phyloP scores from a whole-genome alignment of 2,888 invertebrate genomes.

The Druceiella hillmani region DNA sequence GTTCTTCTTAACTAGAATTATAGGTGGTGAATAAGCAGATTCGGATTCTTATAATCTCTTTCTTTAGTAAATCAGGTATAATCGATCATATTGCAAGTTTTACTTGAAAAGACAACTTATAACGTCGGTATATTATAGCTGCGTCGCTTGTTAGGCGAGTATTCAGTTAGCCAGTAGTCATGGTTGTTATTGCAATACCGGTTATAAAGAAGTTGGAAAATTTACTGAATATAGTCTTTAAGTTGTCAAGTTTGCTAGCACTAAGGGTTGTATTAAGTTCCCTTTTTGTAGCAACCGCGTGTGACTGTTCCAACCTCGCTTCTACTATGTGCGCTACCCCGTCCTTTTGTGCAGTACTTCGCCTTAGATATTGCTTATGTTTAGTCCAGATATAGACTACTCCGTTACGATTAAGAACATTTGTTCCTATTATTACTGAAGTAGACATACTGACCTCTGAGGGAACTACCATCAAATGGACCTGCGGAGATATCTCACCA shows the following conservation, averaged over 20 bases:
- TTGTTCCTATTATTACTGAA: background rate
- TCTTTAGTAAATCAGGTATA: background rate
- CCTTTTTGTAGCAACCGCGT: background rate
- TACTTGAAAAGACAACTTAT: background rate
- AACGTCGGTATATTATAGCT: background rate
- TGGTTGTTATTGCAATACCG: background rate
- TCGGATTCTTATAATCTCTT: background rate
- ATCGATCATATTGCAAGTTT: background rate
- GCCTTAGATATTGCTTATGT: background rate
- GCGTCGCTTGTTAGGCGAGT: background rate
- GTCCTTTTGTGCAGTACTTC: no score
- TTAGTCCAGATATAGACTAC: background rate
- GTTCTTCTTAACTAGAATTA: background rate
- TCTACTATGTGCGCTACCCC: no score
- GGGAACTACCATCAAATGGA: slow-evolving; percentile 4
- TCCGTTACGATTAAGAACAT: slow-evolving; percentile 2
- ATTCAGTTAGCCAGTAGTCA: background rate
- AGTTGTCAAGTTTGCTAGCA: background rate
- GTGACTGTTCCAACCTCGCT: background rate
- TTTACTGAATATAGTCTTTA: background rate
- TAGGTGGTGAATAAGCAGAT: background rate
- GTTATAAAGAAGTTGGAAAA: background rate
- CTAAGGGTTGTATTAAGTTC: background rate
- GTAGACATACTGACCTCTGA: background rate
- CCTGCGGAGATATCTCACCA: slow-evolving; percentile 5